Conservation (phyloP, 2,888 invertebrate genomes). For the Nymphalis c-album region DNA sequence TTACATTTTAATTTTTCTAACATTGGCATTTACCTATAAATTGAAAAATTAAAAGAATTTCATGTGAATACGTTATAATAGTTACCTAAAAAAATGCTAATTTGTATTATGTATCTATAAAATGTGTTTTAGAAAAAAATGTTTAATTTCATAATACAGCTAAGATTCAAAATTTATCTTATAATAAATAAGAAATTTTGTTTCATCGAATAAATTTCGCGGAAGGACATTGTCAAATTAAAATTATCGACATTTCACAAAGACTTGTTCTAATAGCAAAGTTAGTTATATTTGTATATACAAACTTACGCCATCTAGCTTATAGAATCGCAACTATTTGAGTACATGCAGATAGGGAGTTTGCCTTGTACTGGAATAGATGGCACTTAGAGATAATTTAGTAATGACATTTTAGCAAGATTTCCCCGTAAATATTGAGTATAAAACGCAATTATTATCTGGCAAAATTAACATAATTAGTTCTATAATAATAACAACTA, state of each 20-base stretch:
- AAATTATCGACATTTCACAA: background rate
- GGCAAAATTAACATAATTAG: too few species aligned
- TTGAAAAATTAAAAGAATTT: background rate
- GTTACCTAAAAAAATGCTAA: background rate
- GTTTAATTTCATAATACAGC: too few species aligned
- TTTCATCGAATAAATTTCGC: too few species aligned
- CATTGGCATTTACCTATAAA: background rate
- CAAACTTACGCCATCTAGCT: slow-evolving; percentile 12
- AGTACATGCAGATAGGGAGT: background rate
- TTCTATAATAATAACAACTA: too few species aligned
- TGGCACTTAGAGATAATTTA: background rate
- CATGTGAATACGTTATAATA: background rate
- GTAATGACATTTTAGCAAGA: background rate
- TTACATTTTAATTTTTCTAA: too few species aligned
- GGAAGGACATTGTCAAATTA: background rate
- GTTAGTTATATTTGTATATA: background rate
- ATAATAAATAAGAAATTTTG: too few species aligned
- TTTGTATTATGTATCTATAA: background rate
- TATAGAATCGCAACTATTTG: background rate
- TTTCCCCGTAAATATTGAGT: background rate
- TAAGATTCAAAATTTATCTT: too few species aligned
- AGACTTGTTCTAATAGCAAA: background rate
- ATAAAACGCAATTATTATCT: too few species aligned
- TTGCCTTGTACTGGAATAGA: slow-evolving; percentile 11
- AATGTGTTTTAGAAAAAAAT: background rate